Evolutionary conservation across 2,888 invertebrate genomes (phyloP).

Genomic region (Beris chalybata): DNA sequence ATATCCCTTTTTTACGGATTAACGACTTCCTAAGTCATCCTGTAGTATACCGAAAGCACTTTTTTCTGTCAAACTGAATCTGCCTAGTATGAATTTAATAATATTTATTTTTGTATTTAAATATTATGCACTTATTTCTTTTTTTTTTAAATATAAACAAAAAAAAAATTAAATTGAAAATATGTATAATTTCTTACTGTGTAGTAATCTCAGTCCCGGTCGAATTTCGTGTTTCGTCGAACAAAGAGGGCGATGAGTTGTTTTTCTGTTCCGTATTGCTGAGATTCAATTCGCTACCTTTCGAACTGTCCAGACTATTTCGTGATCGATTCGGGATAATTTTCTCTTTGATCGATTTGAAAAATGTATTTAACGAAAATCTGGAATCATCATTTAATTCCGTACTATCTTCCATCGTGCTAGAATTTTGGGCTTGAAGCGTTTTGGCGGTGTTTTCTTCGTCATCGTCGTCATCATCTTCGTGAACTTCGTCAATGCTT

Average conservation of each 20-base stretch:
- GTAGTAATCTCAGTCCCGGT: constrained; percentile 21
- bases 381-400: constrained; percentile 14
- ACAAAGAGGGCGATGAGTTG: background rate
- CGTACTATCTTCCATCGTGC: no score
- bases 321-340: constrained; percentile 1
- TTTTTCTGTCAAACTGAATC: no score
- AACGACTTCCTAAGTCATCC: no score
- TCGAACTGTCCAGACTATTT: background rate
- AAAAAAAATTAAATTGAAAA: no score
- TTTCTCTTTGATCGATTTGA: constrained; percentile 23
- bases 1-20: no score
- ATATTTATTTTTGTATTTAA: no score
- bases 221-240: background rate
- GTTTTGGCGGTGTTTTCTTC: background rate
- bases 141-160: no score
- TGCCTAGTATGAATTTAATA: no score
- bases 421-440: background rate
- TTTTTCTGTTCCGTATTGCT: constrained; percentile 5
- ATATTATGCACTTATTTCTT: no score
- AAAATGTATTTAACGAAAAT: constrained; percentile 29
- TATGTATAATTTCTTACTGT: constrained; percentile 2
- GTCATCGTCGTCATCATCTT: constrained; percentile 9
- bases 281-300: background rate
- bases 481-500: background rate
- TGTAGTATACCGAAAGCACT: no score